Base-by-base conservation (phyloP, 2,888 invertebrate genomes). In the Acanthococcus lagerstroemiae region DNA sequence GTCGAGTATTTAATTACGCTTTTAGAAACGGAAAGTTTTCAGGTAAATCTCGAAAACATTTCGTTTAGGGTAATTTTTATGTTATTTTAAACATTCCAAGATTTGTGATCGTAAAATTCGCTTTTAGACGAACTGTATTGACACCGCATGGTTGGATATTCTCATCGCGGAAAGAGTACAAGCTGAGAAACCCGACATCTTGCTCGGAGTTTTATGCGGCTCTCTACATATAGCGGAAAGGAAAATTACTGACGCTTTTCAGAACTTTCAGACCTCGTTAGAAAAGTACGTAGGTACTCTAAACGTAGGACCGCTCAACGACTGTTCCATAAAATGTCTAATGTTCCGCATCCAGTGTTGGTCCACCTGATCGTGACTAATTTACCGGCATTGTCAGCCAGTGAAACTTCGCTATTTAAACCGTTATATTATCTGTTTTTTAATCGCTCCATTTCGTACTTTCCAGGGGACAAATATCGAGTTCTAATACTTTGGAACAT, bases 1-100 rank as follows among this genome's bases (percentile, higher is more conserved):
- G 96, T 99, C 54, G 96, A 97, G 76, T 99, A 99, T 76, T 82
- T 99, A 44, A 96, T 96, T 70, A 96, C 95, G 0, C 78, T 99
- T 65, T 76, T 99, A 72, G 96, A 97, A 78, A 97, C 96, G 0
- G 84, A 87, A 4, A 83, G 86, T 68, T 99, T 97, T 78, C 86
- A 90, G 75, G 72, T 72, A 67, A 9, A 26, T 2, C 27, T 7
- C 5, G 22, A 17, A 15, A 5, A 37, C 17, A 25, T 52, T 4
- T 27, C n/a, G n/a, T n/a, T n/a, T n/a, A n/a, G n/a, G n/a, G n/a
- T 48, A n/a, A 25, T 63, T n/a, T n/a, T n/a, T n/a, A 15, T 3
- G 37, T 3, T 5, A 44, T 15, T 37, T 37, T 3, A 9, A 37
- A 37, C 37, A 1, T 15, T 15, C 1, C 37, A 9, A 30, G 37